Evolutionary conservation across 1,140 invertebrate genomes (phyloP), one percentile per base, ranked within the genome.

Genomic region (Cotesia chilonis): DNA sequence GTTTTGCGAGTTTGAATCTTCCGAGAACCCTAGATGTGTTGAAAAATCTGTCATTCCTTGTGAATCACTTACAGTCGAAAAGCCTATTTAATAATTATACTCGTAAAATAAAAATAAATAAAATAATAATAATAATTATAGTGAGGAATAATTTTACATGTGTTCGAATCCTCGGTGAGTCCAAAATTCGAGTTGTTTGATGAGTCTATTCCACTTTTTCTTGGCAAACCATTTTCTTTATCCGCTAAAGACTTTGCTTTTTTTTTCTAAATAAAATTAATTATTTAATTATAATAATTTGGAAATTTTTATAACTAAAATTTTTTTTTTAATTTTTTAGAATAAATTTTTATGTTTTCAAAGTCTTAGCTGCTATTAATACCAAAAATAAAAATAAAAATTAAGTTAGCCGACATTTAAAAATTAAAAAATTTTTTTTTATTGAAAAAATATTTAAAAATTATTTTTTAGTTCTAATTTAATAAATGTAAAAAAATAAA

Each of bases 1-100:
- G 75, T 93, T 93, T 84, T 95, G 94, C 0, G 94, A 95, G 85
- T 95, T 96, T 4, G 94, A 95, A 81, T 96, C 94, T 86, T 96
- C 94, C 0, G 94, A 95, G 84, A 95, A 95, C 74, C 93, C 93
- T 87, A 95, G 89, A 79, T 93, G 92, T 54, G 93, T 92, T 14
- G 93, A 92, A 79, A 95, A 95, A 74, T 95, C 94, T 51, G 93
- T 94, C 4, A 93, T 89, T 17, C 94, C 94, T 86, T 95, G 94
- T 12, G 94, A 95, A 86, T 96, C 94, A 85, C 94, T 95, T 1
- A 95, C 94, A 70, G 94, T 94, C 20, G 94, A 96, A 84, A 96
- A 96, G 90, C 94, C 94, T 95, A 71, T 38, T 76, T 76, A 75
- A 74, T 60, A 77, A 57, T 76, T 86, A 73, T 64, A 68, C 28